Evolutionary conservation across 1,140 invertebrate genomes (phyloP).

Genomic region (Drosophila subobscura): DNA sequence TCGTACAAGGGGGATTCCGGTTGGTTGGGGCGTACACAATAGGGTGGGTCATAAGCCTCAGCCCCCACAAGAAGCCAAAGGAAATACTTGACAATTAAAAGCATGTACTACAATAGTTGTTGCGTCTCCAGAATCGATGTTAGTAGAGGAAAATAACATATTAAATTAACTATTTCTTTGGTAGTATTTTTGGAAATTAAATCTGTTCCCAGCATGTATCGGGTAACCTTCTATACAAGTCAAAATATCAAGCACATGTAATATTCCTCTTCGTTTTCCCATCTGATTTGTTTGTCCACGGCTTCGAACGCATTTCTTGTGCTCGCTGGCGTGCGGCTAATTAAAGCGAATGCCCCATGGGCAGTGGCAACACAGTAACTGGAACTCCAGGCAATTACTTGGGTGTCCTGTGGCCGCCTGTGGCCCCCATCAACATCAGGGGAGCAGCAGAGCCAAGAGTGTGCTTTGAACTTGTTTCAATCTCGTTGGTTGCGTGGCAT

Average conservation of each 20-base stretch:
- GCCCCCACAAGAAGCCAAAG: not conserved
- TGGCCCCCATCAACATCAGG: conserved; percentile 6
- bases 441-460: not conserved
- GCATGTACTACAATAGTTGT: too few species aligned
- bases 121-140: too few species aligned
- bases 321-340: conserved; percentile 64
- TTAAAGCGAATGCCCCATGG: conserved; percentile 54
- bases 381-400: conserved; percentile 56
- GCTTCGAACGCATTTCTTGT: conserved; percentile 50
- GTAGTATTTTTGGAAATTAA: too few species aligned
- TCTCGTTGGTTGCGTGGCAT: conserved; percentile 43
- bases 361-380: conserved; percentile 34
- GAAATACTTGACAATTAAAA: conserved; percentile 60
- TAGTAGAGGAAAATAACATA: too few species aligned
- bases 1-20: too few species aligned
- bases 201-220: too few species aligned
- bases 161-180: too few species aligned
- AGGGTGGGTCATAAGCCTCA: too few species aligned
- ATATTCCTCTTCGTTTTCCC: not conserved
- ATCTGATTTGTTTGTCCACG: not conserved
- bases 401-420: conserved; percentile 41
- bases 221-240: too few species aligned
- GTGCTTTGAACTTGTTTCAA: conserved; percentile 65
- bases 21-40: conserved; percentile 17
- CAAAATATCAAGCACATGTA: too few species aligned